phyloP scores from a whole-genome alignment of 2,888 invertebrate species.

The Morpho achilles region DNA sequence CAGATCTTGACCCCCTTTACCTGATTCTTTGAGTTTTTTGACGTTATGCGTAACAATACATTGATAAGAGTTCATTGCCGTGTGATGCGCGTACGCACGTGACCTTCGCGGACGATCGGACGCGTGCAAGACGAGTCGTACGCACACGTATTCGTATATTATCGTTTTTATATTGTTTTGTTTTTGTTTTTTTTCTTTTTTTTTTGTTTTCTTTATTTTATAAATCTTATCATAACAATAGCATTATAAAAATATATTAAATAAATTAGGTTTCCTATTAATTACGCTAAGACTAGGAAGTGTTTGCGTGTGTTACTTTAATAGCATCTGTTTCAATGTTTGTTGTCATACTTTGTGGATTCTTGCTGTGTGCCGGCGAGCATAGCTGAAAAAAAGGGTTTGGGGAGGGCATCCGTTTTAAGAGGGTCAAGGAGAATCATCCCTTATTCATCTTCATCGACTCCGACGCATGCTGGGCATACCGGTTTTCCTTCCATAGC shows the following conservation, averaged over 20 bases:
- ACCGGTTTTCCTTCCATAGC: constrained; percentile 98
- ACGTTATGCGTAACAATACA: constrained; percentile 46
- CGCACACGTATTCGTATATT: constrained; percentile 29
- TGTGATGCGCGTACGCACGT: constrained; percentile 45
- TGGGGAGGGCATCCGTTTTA: constrained; percentile 63
- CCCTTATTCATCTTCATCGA: constrained; percentile 88
- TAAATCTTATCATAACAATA: constrained; percentile 72
- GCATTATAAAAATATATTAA: constrained; percentile 73
- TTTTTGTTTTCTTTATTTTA: constrained; percentile 76
- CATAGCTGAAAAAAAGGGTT: constrained; percentile 71
- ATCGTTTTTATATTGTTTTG: constrained; percentile 24
- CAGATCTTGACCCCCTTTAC: constrained; percentile 62
- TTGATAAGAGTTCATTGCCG: constrained; percentile 66
- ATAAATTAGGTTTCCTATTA: constrained; percentile 55
- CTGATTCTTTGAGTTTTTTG: constrained; percentile 42
- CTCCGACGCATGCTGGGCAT: constrained; percentile 95
- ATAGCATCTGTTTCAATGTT: constrained; percentile 33
- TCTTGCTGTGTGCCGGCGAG: constrained; percentile 49
- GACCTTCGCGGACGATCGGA: constrained; percentile 46
- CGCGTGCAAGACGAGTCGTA: constrained; percentile 26
- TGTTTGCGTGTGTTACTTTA: constrained; percentile 44
- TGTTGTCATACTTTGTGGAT: constrained; percentile 33
- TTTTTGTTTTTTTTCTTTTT: constrained; percentile 39
- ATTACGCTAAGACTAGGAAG: constrained; percentile 50
- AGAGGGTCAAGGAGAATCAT: constrained; percentile 46